Conservation (phyloP, 2,888 invertebrate genomes). For the Eugnorisma glareosa region DNA sequence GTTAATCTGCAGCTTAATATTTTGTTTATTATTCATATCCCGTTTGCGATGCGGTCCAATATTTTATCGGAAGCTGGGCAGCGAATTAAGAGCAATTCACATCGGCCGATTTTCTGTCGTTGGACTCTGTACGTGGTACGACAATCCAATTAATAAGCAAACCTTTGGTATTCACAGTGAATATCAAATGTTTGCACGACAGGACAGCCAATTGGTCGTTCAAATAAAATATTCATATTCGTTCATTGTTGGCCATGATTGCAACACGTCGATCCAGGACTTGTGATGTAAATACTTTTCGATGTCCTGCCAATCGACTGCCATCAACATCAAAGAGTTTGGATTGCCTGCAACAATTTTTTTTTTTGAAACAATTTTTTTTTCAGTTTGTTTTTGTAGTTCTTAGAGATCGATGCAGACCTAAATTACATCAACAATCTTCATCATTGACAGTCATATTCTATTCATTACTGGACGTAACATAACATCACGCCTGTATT, state of each 20-base stretch:
- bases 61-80: slow-evolving; percentile 79
- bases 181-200: slow-evolving; percentile 85
- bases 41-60: slow-evolving; percentile 77
- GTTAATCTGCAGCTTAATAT: slow-evolving; percentile 70
- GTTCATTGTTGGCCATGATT: slow-evolving; percentile 81
- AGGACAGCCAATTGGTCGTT: slow-evolving; percentile 81
- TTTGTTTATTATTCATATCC: slow-evolving; percentile 79
- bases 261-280: slow-evolving; percentile 62
- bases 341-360: slow-evolving; percentile 25
- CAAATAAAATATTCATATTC: slow-evolving; percentile 87
- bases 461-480: background rate
- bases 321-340: slow-evolving; percentile 37
- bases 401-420: background rate
- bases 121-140: slow-evolving; percentile 77
- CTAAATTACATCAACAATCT: background rate
- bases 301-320: slow-evolving; percentile 42
- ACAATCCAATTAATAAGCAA: slow-evolving; percentile 89
- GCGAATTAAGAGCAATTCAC: slow-evolving; percentile 86
- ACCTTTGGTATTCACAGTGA: slow-evolving; percentile 86
- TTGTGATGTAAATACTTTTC: slow-evolving; percentile 61
- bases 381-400: background rate
- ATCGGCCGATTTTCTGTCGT: slow-evolving; percentile 82
- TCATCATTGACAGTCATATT: background rate
- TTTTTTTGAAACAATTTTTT: slow-evolving; percentile 20
- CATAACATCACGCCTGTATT: background rate